phyloP scores from a whole-genome alignment of 2,113 vertebrate genomes.

The Nycticryphes semicollaris region DNA sequence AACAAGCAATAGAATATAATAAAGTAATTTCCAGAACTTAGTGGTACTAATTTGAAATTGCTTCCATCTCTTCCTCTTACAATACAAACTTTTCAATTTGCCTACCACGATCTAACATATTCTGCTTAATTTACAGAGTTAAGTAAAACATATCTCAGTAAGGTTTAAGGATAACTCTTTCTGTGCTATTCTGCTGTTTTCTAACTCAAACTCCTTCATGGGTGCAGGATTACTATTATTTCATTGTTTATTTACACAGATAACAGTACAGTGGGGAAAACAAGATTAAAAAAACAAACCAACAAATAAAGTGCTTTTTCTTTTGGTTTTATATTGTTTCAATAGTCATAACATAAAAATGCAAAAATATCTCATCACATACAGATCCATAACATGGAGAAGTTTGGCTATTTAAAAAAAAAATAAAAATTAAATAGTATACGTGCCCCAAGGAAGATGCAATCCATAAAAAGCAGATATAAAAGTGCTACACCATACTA shows the following conservation, averaged over 20 bases:
- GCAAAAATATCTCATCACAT: neutral
- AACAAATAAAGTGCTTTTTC: neutral
- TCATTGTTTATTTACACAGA: neutral
- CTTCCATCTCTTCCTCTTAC: neutral
- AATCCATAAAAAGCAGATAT: neutral
- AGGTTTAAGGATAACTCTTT: neutral
- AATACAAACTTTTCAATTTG: neutral
- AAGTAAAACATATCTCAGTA: neutral
- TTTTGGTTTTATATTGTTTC: neutral
- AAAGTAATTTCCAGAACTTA: neutral
- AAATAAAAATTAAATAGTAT: neutral
- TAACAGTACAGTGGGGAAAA: neutral
- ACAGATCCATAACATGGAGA: neutral
- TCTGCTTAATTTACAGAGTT: neutral
- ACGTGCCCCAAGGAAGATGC: neutral
- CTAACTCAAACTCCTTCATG: neutral
- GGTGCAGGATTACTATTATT: neutral
- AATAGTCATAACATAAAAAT: neutral
- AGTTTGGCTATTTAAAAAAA: neutral
- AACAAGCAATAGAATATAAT: neutral
- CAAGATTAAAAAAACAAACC: neutral
- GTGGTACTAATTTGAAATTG: neutral
- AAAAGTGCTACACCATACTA: neutral
- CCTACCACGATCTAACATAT: rapidly evolving
- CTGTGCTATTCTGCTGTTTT: neutral